These are phyloP conservation scores for Montifringilla adamsi DNA, from an alignment of 2,113 vertebrate genomes.

Conservation along the genomic window DNA sequence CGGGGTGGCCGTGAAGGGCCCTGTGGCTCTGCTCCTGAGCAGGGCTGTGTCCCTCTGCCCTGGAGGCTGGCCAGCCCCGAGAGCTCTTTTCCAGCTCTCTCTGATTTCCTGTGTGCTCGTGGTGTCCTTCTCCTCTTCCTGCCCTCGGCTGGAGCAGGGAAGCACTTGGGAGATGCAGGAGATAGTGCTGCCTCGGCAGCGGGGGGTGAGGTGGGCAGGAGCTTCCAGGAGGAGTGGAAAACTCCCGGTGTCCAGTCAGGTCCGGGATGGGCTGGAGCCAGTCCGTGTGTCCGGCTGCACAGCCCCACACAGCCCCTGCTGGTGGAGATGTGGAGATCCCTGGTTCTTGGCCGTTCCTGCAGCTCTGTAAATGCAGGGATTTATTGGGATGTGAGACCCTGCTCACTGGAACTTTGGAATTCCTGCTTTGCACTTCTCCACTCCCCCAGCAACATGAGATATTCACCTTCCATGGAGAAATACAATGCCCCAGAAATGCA, in stretches of 20 bases:
- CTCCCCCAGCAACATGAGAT: fast-evolving
- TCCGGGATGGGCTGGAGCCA: fast-evolving
- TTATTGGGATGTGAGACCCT: background rate
- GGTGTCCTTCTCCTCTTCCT: background rate
- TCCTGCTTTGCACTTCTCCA: fast-evolving
- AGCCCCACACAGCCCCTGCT: background rate
- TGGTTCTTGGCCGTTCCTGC: background rate
- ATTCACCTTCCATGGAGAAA: background rate
- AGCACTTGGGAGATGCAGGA: background rate
- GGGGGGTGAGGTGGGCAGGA: fast-evolving
- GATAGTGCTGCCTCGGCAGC: background rate
- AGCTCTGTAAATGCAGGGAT: fast-evolving
- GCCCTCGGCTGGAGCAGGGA: background rate
- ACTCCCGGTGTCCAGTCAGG: fast-evolving
- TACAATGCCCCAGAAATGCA: fast-evolving
- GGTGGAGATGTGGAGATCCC: background rate
- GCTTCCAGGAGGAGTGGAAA: background rate
- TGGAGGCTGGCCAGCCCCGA: background rate
- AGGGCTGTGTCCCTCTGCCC: background rate
- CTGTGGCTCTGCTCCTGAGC: background rate
- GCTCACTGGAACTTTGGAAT: background rate
- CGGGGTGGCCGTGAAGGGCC: fast-evolving
- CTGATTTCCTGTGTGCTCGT: background rate
- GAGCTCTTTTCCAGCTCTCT: background rate
- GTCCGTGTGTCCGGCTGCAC: background rate